phyloP scores from a whole-genome alignment of 2,113 vertebrate species.

The Cyanoramphus novaezelandiae region DNA sequence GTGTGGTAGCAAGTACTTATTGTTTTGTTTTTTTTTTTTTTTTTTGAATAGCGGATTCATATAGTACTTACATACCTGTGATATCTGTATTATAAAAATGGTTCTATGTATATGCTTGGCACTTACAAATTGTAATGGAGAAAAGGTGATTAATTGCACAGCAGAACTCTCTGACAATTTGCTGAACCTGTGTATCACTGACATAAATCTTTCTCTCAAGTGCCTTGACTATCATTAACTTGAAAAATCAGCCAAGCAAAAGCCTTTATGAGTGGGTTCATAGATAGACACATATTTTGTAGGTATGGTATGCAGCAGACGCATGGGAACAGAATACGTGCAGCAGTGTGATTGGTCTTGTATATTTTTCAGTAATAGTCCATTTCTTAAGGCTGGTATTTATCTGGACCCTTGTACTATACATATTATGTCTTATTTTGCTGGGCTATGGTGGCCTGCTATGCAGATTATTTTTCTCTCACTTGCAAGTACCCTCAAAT shows the following conservation, averaged over 20 bases:
- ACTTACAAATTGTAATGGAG: slow-evolving; percentile 24
- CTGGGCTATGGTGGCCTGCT: neutral
- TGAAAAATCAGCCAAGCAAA: slow-evolving; percentile 70
- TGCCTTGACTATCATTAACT: slow-evolving; percentile 71
- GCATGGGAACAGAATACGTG: slow-evolving; percentile 13
- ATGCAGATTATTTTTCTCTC: neutral
- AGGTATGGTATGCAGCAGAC: neutral
- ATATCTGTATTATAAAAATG: slow-evolving; percentile 21
- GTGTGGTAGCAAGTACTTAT: neutral
- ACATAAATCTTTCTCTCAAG: slow-evolving; percentile 72
- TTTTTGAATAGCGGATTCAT: neutral
- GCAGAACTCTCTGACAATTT: slow-evolving; percentile 59
- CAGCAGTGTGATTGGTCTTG: neutral
- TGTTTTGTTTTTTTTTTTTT: neutral
- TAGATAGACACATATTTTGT: slow-evolving; percentile 51
- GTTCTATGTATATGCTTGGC: neutral
- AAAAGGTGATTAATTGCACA: slow-evolving; percentile 61
- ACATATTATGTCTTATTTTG: neutral
- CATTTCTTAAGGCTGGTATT: neutral
- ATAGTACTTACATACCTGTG: neutral
- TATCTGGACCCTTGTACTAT: neutral
- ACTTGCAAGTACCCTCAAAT: slow-evolving; percentile 17
- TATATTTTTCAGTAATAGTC: neutral
- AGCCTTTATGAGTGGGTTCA: slow-evolving; percentile 47
- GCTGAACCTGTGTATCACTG: slow-evolving; percentile 62